Evolutionary conservation across 2,113 vertebrate species (phyloP).

Genomic region (Caranx melampygus): DNA sequence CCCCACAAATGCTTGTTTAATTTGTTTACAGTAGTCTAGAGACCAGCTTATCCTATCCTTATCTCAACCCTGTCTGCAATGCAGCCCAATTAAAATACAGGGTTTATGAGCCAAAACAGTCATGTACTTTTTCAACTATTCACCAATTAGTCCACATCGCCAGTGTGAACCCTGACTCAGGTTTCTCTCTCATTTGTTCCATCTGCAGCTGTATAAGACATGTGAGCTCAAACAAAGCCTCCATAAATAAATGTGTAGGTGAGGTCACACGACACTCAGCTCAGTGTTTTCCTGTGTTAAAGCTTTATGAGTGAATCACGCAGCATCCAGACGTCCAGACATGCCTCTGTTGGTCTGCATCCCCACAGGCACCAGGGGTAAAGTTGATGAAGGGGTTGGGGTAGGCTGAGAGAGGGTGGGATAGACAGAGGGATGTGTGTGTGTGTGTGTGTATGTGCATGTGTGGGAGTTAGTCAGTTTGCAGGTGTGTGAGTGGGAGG

Average conservation of each 20-base stretch:
- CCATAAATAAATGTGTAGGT: slow-evolving; percentile 33
- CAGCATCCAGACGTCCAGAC: slow-evolving; percentile 70
- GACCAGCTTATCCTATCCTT: not conserved
- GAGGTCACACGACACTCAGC: slow-evolving; percentile 57
- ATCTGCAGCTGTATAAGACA: slow-evolving; percentile 28
- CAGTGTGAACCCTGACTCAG: not conserved
- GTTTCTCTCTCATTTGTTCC: slow-evolving; percentile 33
- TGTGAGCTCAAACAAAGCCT: slow-evolving; percentile 51
- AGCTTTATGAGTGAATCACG: slow-evolving; percentile 62
- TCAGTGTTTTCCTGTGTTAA: slow-evolving; percentile 52
- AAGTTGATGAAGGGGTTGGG: slow-evolving; percentile 48
- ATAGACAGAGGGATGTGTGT: not conserved
- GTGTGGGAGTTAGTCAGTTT: slow-evolving; percentile 23
- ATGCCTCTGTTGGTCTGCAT: slow-evolving; percentile 52
- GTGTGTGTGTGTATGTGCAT: slow-evolving; percentile 5
- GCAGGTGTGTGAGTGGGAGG: slow-evolving; percentile 64
- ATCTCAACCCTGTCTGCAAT: not conserved
- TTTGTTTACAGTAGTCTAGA: not conserved
- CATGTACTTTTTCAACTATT: not conserved
- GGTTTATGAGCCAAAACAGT: not conserved
- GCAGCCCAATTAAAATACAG: not conserved
- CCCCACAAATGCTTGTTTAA: not conserved
- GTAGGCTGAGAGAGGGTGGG: not conserved
- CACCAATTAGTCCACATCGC: not conserved
- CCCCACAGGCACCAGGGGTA: slow-evolving; percentile 43